A percentile compares a stretch with the other conserved stretches of the same genome.
Conservation (phyloP, 2,888 invertebrate species). For the Napeogenes sylphis region DNA sequence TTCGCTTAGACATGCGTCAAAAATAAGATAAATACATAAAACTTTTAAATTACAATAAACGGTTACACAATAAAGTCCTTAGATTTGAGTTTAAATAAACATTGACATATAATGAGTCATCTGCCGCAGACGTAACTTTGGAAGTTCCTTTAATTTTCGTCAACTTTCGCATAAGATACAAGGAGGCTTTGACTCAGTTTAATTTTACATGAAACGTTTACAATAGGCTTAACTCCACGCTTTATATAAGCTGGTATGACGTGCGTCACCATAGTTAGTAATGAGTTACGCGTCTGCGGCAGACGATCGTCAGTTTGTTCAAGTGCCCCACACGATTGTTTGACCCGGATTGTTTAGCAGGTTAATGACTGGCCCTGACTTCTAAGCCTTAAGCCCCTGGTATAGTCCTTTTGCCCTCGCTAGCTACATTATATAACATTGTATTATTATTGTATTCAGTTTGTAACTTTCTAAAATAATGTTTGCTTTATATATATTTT, state of each 20-base stretch:
- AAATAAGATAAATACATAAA: background rate
- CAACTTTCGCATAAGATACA: too few relatives aligned
- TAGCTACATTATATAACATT: background rate
- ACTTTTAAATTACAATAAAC: conserved; percentile 4
- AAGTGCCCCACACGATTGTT: conserved; percentile 55
- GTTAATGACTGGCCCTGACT: conserved; percentile 69
- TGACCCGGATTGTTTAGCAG: conserved; percentile 63
- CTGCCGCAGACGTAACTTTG: too few relatives aligned
- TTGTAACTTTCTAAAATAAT: background rate
- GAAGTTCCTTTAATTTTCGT: too few relatives aligned
- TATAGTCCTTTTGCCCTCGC: background rate
- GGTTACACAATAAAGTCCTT: conserved; percentile 28
- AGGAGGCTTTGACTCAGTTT: too few relatives aligned
- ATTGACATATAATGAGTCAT: background rate
- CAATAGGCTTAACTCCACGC: background rate
- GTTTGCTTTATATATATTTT: background rate
- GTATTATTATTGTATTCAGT: background rate
- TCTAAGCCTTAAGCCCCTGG: conserved; percentile 35
- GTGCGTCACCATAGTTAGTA: conserved; percentile 20
- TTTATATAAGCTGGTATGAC: too few relatives aligned
- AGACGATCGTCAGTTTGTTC: conserved; percentile 46
- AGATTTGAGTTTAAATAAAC: conserved; percentile 7
- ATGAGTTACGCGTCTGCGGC: conserved; percentile 54
- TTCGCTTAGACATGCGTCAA: background rate
- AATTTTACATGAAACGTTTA: background rate